A percentile compares a stretch with the other conserved stretches of the same genome.
These are phyloP conservation scores for Enteromius trimaculatus DNA, from an alignment of 2,797 vertebrate genomes.

Conservation along the genomic window DNA sequence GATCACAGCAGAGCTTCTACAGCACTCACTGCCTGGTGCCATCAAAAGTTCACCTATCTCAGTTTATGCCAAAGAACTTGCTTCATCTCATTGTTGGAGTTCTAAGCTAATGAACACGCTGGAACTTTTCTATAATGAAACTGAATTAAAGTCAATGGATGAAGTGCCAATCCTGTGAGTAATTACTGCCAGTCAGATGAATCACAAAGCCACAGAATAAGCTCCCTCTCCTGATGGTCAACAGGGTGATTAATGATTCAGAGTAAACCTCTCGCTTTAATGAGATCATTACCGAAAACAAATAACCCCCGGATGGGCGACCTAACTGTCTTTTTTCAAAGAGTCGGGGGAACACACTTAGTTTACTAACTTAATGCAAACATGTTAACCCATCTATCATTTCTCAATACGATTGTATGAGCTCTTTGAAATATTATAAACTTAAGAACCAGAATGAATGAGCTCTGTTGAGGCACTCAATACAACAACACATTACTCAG, in stretches of 20 bases:
- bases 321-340: constrained; percentile 41
- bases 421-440: constrained; percentile 23
- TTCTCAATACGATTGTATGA: constrained; percentile 11
- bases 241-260: constrained; percentile 62
- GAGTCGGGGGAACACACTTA: constrained; percentile 14
- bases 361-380: constrained; percentile 32
- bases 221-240: constrained; percentile 53
- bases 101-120: constrained; percentile 52
- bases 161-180: constrained; percentile 65
- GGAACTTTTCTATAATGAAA: constrained; percentile 58
- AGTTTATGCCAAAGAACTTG: constrained; percentile 39
- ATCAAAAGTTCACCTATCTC: constrained; percentile 45
- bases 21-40: constrained; percentile 33
- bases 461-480: not conserved
- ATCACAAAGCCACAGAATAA: constrained; percentile 54
- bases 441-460: not conserved
- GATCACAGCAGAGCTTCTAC: constrained; percentile 33
- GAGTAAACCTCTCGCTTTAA: constrained; percentile 62
- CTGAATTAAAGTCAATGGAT: constrained; percentile 59
- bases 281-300: constrained; percentile 56
- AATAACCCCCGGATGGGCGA: constrained; percentile 39
- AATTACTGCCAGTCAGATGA: constrained; percentile 62
- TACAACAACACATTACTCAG: constrained; percentile 17
- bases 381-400: constrained; percentile 14
- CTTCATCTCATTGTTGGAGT: constrained; percentile 50